Base-by-base conservation (phyloP, 1,140 invertebrate genomes). In the Bombus consobrinus region DNA sequence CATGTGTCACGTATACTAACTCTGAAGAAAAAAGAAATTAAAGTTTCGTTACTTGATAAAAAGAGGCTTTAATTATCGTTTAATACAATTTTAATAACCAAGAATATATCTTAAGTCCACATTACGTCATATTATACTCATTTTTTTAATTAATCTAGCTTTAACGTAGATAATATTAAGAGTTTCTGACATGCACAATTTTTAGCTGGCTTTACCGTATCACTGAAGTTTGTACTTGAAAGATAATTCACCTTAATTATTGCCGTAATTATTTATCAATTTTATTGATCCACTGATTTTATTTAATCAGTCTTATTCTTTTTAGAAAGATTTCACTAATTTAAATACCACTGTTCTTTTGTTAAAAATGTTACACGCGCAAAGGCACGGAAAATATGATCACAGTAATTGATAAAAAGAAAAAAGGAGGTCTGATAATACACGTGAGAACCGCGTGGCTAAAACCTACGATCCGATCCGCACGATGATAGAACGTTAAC, bases 401-500 rank as follows among this genome's bases (percentile, higher is more conserved):
- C 37, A 62, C n/a, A 9, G 25, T 28, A 41, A 12, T 2, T 62
- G 9, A 37, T 1, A 47, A 71, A 53, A 86, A 53, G 37, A 83
- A 37, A 73, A 66, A 28, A 13, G 9, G 6, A 15, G 62, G 22
- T 18, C 9, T 4, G 25, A 66, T 18, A n/a, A 32, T n/a, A n/a
- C 47, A 66, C 47, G 43, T 74, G 69, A 68, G 73, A 85, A 18
- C 32, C 59, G 57, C 75, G 80, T 64, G 37, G 25, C 32, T 64
- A n/a, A 77, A 59, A 78, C 43, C 34, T 32, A 66, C 71, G 82
- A 86, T 85, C 79, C 64, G 83, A 69, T 75, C 39, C 66, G 79
- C 39, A 81, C 90, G 85, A 89, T 90, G 92, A 90, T 87, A 83
- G 85, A 88, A 91, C 88, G 83, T 87, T 87, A 83, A 92, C 91